Base-by-base conservation (phyloP, 2,888 invertebrate species). In the Leptopilina myrica region DNA sequence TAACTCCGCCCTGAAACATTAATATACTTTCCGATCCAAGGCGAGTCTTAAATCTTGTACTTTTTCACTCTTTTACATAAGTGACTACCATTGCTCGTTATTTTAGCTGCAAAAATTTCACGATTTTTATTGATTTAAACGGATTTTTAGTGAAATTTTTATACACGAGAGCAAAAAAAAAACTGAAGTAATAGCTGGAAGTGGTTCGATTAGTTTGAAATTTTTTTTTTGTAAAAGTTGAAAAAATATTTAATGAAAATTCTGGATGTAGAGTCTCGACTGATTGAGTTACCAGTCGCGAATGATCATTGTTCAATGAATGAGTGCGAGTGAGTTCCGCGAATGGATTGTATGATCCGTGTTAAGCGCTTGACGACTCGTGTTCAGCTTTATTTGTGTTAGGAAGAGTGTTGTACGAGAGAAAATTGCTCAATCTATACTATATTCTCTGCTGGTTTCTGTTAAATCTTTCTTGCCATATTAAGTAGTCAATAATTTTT, bases 381-480 rank as follows among this genome's bases (percentile, higher is more conserved):
- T 73, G 56, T 73, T 73, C 73, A 73, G 73, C 73, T 73, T 49
- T 59, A 40, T 73, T 73, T 73, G 84, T 82, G 85, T 83, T 80
- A 81, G 80, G 80, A 76, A 82, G 82, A 80, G 80, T 80, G 81
- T 85, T 80, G 82, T 67, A 77, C 76, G 81, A 82, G 80, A 80
- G 81, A 83, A 82, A 84, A 85, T 85, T 80, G 83, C 83, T 85
- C 81, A 82, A 84, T 84, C 84, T 83, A 49, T 49, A 83, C 81
- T 80, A 81, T 53, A 33, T 73, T 73, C 12, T 56, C 56, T 56
- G 73, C 73, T 9, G 56, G n/a, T 73, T 73, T 73, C 56, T 33
- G 73, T 73, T 73, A 33, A 73, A 56, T 46, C 66, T 66, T 20
- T 66, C 33, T 56, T 40, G 9, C 53, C 33, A 11, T 40, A 73